phyloP scores from a whole-genome alignment of 2,888 invertebrate species.

The Alviniconcha strummeri region DNA sequence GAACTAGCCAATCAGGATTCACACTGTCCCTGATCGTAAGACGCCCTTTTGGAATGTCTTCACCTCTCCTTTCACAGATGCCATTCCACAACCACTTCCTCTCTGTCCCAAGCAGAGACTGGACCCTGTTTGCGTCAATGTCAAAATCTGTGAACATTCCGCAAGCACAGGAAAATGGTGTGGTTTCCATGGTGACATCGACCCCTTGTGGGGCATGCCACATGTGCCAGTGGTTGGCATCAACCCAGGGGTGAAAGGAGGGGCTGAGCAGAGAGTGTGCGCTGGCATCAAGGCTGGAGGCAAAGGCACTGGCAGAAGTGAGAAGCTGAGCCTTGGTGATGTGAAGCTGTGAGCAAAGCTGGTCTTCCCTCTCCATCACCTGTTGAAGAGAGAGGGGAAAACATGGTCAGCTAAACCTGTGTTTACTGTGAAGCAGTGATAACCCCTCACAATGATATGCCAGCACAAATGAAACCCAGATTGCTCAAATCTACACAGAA shows the following conservation, averaged over 20 bases:
- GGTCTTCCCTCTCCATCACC: constrained; percentile 39
- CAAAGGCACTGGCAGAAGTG: constrained; percentile 41
- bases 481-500: too few relatives aligned
- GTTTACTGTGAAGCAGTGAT: background rate
- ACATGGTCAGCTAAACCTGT: too few relatives aligned
- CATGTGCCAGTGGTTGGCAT: constrained; percentile 29
- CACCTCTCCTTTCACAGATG: background rate
- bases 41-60: too few relatives aligned
- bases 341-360: constrained; percentile 39
- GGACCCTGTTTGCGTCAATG: background rate
- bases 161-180: constrained; percentile 28
- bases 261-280: background rate
- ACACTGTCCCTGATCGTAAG: constrained; percentile 13
- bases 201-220: constrained; percentile 21
- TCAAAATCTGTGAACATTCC: background rate
- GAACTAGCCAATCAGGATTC: constrained; percentile 30
- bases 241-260: constrained; percentile 20
- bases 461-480: background rate
- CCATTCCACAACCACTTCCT: background rate
- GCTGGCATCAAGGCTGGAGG: constrained; percentile 38
- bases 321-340: constrained; percentile 42
- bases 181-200: background rate
- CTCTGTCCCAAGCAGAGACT: background rate
- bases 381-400: constrained; percentile 29
- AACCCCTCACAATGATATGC: background rate